phyloP scores from a whole-genome alignment of 2,797 vertebrate genomes.

The Hydrophis major region DNA sequence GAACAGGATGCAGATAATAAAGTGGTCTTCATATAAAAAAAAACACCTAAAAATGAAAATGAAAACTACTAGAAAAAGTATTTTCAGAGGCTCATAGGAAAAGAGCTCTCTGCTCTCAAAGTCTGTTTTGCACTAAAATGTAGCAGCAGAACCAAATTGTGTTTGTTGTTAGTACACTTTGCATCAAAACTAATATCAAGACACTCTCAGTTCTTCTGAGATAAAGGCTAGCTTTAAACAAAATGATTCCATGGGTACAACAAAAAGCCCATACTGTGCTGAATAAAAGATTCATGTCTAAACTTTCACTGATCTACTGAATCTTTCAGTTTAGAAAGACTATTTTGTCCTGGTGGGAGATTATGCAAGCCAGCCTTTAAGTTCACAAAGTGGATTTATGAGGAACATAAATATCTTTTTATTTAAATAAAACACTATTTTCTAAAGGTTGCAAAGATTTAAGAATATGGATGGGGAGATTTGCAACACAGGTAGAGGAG shows the following conservation, averaged over 20 bases:
- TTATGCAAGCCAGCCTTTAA: background rate
- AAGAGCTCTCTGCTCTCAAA: background rate
- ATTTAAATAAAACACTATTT: background rate
- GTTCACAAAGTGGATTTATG: background rate
- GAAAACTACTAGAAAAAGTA: background rate
- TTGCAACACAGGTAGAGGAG: background rate
- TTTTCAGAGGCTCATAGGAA: background rate
- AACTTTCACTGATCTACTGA: background rate
- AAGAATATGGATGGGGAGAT: constrained; percentile 1
- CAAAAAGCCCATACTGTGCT: background rate
- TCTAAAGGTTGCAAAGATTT: rapidly evolving
- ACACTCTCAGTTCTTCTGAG: background rate
- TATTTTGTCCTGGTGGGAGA: background rate
- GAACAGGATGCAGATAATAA: background rate
- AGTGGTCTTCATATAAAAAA: background rate
- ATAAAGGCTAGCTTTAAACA: background rate
- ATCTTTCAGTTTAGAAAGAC: background rate
- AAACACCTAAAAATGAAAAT: background rate
- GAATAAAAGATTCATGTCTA: background rate
- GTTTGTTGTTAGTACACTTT: background rate
- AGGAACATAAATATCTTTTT: background rate
- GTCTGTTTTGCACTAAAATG: background rate
- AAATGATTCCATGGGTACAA: background rate
- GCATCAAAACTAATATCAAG: background rate
- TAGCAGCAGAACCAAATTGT: background rate